Evolutionary conservation across 2,797 vertebrate species (phyloP).

Genomic region (Acomys russatus): DNA sequence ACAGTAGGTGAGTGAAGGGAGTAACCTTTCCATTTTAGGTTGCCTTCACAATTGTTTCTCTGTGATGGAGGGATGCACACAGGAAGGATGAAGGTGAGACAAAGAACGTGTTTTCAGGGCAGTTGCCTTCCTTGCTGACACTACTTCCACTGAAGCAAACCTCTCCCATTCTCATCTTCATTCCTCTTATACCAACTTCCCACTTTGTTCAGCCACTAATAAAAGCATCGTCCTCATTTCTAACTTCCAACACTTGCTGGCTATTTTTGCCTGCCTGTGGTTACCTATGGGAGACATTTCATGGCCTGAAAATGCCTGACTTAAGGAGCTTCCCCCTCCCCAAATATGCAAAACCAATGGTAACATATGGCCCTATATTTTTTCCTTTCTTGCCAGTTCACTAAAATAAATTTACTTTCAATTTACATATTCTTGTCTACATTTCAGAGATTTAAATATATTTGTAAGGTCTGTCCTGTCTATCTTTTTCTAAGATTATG

Average conservation of each 20-base stretch:
- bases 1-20: neutral
- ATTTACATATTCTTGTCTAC: slow-evolving; percentile 86
- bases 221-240: slow-evolving; percentile 80
- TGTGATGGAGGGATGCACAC: neutral
- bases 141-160: slow-evolving; percentile 53
- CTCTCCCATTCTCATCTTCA: slow-evolving; percentile 28
- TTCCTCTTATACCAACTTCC: slow-evolving; percentile 58
- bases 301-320: slow-evolving; percentile 82
- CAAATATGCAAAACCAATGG: slow-evolving; percentile 86
- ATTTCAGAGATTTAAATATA: slow-evolving; percentile 85
- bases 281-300: slow-evolving; percentile 84
- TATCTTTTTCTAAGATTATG: slow-evolving; percentile 84
- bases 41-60: slow-evolving; percentile 8
- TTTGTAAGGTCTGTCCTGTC: slow-evolving; percentile 84
- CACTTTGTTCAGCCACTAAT: slow-evolving; percentile 65
- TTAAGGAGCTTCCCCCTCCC: slow-evolving; percentile 70
- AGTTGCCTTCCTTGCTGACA: neutral
- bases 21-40: neutral
- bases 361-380: slow-evolving; percentile 86
- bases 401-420: slow-evolving; percentile 86
- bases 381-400: slow-evolving; percentile 85
- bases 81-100: slow-evolving; percentile 45
- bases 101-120: slow-evolving; percentile 24
- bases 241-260: slow-evolving; percentile 74
- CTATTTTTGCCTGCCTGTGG: slow-evolving; percentile 75